Conservation (phyloP, 1,140 invertebrate genomes). For the Trichonephila clavipes region DNA sequence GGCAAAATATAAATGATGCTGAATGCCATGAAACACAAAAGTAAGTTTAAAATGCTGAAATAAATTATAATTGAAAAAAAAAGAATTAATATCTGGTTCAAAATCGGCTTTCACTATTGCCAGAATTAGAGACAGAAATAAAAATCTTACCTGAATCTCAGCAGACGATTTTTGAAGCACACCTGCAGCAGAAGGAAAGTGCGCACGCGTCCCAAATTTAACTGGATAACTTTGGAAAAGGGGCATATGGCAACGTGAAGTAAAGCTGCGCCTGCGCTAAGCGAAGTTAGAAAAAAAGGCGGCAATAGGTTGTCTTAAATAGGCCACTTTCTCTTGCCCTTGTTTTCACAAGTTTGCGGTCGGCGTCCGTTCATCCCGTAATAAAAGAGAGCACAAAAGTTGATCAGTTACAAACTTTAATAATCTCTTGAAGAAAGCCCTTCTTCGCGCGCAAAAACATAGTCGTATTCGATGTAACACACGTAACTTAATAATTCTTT, state of each 20-base stretch:
- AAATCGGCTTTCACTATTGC: background rate
- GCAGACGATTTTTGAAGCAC: background rate
- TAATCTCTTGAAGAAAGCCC: background rate
- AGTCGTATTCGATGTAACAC: background rate
- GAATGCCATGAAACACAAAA: background rate
- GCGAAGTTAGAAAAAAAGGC: slow-evolving; percentile 29
- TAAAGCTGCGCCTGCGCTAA: slow-evolving; percentile 12
- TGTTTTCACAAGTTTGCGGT: slow-evolving; percentile 33
- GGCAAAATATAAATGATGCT: background rate
- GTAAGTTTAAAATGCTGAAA: background rate
- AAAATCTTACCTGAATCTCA: slow-evolving; percentile 42
- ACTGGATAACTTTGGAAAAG: slow-evolving; percentile 12
- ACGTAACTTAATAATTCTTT: too few species aligned
- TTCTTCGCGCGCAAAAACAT: background rate
- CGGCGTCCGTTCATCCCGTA: slow-evolving; percentile 5
- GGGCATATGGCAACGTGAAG: slow-evolving; percentile 16
- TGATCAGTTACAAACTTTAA: background rate
- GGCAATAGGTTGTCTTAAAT: slow-evolving; percentile 36
- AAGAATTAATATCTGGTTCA: background rate
- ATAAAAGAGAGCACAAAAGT: slow-evolving; percentile 16
- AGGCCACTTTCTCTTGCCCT: slow-evolving; percentile 49
- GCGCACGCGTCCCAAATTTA: slow-evolving; percentile 37
- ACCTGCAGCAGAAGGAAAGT: slow-evolving; percentile 25
- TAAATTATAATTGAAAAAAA: background rate
- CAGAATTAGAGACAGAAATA: background rate